phyloP scores from a whole-genome alignment of 2,113 vertebrate species.

The Antigone vipio region DNA sequence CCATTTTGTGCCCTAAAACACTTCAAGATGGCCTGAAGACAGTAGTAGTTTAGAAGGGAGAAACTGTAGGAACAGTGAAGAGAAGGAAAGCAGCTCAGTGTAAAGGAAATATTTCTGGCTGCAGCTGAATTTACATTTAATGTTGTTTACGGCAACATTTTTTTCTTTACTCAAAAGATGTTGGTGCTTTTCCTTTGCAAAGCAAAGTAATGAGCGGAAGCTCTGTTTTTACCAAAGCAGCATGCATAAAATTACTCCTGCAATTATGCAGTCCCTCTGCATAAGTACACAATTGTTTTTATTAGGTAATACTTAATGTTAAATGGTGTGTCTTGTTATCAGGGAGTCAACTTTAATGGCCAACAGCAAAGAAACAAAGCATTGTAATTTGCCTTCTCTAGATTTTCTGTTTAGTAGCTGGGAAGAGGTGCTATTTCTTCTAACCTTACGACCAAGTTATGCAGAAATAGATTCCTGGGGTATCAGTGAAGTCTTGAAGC shows the following conservation, averaged over 20 bases:
- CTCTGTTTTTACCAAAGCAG: neutral
- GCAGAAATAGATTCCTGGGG: neutral
- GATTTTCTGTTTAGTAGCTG: neutral
- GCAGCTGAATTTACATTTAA: neutral
- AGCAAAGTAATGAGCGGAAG: constrained; percentile 5
- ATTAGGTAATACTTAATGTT: neutral
- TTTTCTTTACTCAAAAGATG: neutral
- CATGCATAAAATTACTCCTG: neutral
- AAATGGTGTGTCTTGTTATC: neutral
- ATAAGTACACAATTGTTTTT: neutral
- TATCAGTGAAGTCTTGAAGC: too few relatives aligned
- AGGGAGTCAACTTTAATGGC: neutral
- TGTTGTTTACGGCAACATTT: neutral
- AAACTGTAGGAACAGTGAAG: neutral
- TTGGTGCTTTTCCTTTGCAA: neutral
- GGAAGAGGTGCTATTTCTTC: neutral
- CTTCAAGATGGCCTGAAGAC: neutral
- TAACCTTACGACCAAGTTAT: neutral
- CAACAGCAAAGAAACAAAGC: neutral
- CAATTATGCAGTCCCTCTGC: neutral
- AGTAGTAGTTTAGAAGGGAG: neutral
- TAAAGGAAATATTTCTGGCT: neutral
- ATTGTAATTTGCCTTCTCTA: neutral
- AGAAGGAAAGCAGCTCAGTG: neutral
- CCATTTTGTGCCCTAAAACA: neutral